These are phyloP conservation scores for Botia kubotai DNA, from an alignment of 2,797 vertebrate species.

Conservation along the genomic window DNA sequence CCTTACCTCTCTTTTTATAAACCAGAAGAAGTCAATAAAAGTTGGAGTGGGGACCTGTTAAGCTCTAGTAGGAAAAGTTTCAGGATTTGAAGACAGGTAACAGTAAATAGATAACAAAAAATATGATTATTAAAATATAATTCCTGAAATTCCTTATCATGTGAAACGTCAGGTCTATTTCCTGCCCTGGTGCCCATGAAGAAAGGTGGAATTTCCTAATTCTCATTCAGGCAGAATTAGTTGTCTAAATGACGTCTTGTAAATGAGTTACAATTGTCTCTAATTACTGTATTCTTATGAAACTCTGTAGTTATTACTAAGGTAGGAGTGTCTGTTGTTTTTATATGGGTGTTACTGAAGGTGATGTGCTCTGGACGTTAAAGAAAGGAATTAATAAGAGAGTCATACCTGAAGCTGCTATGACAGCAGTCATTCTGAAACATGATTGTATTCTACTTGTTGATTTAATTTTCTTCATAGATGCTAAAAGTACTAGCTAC, in stretches of 20 bases:
- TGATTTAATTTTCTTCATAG: no score
- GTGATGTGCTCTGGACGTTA: not conserved
- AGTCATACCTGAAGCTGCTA: not conserved
- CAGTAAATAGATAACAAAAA: conserved; percentile 29
- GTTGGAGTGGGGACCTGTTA: not conserved
- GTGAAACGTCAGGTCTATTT: conserved; percentile 53
- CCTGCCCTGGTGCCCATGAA: conserved; percentile 36
- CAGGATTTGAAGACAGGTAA: conserved; percentile 52
- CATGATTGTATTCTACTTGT: not conserved
- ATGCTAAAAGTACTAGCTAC: not conserved
- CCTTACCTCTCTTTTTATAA: conserved; percentile 8
- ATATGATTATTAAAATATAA: conserved; percentile 43
- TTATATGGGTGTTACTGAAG: not conserved
- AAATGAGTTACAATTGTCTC: not conserved
- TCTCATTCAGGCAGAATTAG: not conserved
- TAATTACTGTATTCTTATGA: not conserved
- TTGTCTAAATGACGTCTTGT: not conserved
- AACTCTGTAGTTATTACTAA: not conserved
- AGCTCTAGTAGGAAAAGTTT: conserved; percentile 19
- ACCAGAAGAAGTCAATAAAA: not conserved
- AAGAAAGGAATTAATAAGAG: no score
- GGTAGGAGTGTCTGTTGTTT: not conserved
- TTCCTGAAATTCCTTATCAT: conserved; percentile 44
- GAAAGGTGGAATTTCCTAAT: conserved; percentile 47
- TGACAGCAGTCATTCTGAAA: not conserved